Evolutionary conservation across 2,113 vertebrate genomes (phyloP).

Genomic region (Cyphomyrus plagiostoma): DNA sequence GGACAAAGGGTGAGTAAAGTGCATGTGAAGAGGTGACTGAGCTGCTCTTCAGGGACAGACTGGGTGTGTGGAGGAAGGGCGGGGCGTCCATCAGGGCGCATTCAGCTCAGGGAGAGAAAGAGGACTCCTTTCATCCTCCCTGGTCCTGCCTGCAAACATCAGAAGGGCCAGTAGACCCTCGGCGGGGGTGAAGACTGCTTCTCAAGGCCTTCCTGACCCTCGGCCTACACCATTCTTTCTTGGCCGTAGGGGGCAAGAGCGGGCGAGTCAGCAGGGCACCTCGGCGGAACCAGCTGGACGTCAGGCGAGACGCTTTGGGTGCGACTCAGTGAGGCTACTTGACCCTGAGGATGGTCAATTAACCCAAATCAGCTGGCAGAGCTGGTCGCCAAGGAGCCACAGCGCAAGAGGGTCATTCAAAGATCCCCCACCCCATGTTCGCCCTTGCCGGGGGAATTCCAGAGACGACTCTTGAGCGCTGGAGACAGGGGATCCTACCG

Average conservation of each 20-base stretch:
- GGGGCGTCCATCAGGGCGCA: slow-evolving; percentile 47
- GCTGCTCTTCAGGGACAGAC: slow-evolving; percentile 14
- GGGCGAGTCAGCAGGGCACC: not conserved
- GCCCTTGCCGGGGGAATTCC: not conserved
- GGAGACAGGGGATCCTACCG: not conserved
- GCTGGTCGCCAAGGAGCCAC: not conserved
- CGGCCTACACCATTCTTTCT: not conserved
- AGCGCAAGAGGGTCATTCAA: not conserved
- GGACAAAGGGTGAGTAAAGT: slow-evolving; percentile 5
- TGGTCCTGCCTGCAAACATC: slow-evolving; percentile 71
- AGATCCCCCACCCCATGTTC: not conserved
- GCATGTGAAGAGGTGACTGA: not conserved
- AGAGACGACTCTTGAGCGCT: not conserved
- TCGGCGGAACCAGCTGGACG: not conserved
- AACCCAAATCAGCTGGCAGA: not conserved
- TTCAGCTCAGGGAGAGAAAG: slow-evolving; percentile 63
- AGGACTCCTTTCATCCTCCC: slow-evolving; percentile 66
- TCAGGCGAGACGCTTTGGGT: not conserved
- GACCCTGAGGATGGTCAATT: not conserved
- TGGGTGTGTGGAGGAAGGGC: slow-evolving; percentile 41
- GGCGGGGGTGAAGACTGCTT: not conserved
- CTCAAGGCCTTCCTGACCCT: not conserved
- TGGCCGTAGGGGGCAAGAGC: not conserved
- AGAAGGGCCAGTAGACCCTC: slow-evolving; percentile 50
- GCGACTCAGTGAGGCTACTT: not conserved